Evolutionary conservation across 2,113 vertebrate genomes (phyloP).

Genomic region (Mixornis gularis): DNA sequence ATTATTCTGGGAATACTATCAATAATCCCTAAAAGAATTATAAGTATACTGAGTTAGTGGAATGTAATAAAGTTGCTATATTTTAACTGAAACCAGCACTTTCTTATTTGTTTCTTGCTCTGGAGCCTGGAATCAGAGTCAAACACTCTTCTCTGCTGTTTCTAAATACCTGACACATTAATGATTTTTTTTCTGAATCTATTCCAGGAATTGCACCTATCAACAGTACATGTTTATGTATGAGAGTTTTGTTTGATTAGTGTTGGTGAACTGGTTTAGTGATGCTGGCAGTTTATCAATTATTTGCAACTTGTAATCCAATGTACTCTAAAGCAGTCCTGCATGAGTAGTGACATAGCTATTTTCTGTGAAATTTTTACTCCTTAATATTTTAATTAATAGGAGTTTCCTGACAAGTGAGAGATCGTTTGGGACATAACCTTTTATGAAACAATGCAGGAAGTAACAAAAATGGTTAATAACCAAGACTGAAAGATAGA

Average conservation of each 20-base stretch:
- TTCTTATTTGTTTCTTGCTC: neutral
- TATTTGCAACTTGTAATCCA: neutral
- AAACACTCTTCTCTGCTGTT: neutral
- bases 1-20: neutral
- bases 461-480: neutral
- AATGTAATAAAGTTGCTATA: neutral
- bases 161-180: neutral
- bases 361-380: neutral
- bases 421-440: neutral
- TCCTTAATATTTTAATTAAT: neutral
- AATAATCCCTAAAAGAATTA: neutral
- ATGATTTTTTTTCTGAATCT: neutral
- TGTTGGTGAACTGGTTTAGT: neutral
- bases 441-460: neutral
- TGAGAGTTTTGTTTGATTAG: slow-evolving; percentile 5
- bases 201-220: slow-evolving; percentile 40
- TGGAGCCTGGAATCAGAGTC: slow-evolving; percentile 1
- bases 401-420: neutral
- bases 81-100: neutral
- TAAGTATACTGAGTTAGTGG: neutral
- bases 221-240: neutral
- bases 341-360: neutral
- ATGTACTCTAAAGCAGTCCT: neutral
- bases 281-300: neutral
- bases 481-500: neutral